Evolutionary conservation across 2,113 vertebrate species (phyloP), one percentile per base, ranked within the genome.

Genomic region (Merops nubicus): DNA sequence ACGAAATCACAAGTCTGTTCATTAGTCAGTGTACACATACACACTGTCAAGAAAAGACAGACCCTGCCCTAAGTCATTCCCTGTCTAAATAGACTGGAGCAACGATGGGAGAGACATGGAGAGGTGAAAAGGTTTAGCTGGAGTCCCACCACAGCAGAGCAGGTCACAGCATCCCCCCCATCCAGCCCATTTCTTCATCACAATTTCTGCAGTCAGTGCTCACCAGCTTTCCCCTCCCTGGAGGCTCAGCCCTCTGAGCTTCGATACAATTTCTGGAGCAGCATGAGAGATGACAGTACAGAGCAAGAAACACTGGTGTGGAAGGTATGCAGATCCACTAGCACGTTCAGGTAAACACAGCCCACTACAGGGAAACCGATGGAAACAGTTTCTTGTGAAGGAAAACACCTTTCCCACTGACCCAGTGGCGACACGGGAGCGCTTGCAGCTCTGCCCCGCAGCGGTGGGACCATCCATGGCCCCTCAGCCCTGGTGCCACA

Each of bases 401-500:
- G 18, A 59, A 40, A 65, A 70, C 15, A 63, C 22, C 16, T 78
- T 74, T 48, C 4, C 20, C 34, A 47, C 15, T 12, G 29, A 57
- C 8, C 3, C 16, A 48, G 14, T 15, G 56, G 11, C 56, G 28
- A 54, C 25, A 25, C 65, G 22, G 10, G 8, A 29, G 8, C 11
- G 12, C n/a, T 67, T 33, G 31, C 1, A 0, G 7, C 26, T 80
- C 40, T 38, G 3, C 4, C 9, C 6, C 8, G 8, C 4, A 1
- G 25, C 28, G 53, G 15, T 1, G 0, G 19, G 45, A 64, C 20
- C 7, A n/a, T 13, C 8, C 5, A 5, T 13, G 15, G 9, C n/a
- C 2, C 26, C 15, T 15, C 8, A 54, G n/a, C 14, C 2, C 0
- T 2, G 0, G 6, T 38, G 17, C 16, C 26, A 26, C 29, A 21